Evolutionary conservation across 2,888 invertebrate genomes (phyloP).

Genomic region (Conus canariensis): DNA sequence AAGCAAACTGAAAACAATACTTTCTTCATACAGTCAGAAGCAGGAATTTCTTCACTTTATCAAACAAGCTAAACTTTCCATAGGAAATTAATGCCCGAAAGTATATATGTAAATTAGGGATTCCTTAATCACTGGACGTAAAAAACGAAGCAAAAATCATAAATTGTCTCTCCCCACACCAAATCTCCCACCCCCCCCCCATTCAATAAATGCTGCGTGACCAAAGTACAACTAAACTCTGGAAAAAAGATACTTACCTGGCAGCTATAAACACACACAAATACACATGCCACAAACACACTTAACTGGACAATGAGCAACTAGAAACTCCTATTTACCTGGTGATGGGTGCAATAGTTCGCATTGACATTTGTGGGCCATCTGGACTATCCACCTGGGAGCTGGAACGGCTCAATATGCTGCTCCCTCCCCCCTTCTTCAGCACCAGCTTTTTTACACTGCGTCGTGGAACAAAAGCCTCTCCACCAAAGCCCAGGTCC

Average conservation of each 20-base stretch:
- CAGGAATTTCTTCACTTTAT: background rate
- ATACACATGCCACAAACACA: background rate
- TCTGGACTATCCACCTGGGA: slow-evolving; percentile 58
- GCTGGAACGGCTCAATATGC: slow-evolving; percentile 56
- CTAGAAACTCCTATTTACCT: slow-evolving; percentile 34
- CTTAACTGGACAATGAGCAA: background rate
- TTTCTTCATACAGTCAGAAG: too few species aligned
- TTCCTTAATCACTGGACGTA: too few species aligned
- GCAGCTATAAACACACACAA: background rate
- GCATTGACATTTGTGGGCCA: slow-evolving; percentile 23
- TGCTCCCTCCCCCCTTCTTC: slow-evolving; percentile 75
- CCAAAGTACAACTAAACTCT: too few species aligned
- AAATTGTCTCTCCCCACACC: too few species aligned
- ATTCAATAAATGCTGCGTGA: too few species aligned
- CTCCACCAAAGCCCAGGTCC: slow-evolving; percentile 75
- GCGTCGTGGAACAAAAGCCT: slow-evolving; percentile 80
- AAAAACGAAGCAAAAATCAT: too few species aligned
- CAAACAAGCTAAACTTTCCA: background rate
- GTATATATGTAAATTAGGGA: too few species aligned
- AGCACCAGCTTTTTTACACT: slow-evolving; percentile 87
- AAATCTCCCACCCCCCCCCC: too few species aligned
- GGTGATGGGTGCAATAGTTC: slow-evolving; percentile 45
- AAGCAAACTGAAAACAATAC: too few species aligned
- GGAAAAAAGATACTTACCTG: too few species aligned
- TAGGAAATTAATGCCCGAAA: too few species aligned